These are phyloP conservation scores for Delichon dasypus DNA, from an alignment of 2,797 vertebrate species.

Conservation along the genomic window DNA sequence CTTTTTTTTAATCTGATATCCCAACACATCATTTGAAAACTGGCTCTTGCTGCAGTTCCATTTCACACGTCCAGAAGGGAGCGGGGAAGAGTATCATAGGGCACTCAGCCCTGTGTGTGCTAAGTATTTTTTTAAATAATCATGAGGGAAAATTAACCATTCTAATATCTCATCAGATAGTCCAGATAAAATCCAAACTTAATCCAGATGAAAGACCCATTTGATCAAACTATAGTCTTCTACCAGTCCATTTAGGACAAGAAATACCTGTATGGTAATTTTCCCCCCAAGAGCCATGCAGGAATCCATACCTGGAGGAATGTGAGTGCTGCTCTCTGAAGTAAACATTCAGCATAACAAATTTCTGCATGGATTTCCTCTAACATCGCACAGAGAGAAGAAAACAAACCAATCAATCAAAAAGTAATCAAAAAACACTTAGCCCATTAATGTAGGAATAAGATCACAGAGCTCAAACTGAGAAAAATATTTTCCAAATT, in stretches of 20 bases:
- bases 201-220: not conserved
- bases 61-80: not conserved
- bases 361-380: constrained; percentile 98
- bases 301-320: constrained; percentile 88
- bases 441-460: not conserved
- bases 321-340: constrained; percentile 96
- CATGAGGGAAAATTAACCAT: not conserved
- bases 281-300: fast-evolving
- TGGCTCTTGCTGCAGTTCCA: not conserved
- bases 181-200: not conserved
- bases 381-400: constrained; percentile 47
- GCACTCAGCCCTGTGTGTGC: too few relatives aligned
- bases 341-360: constrained; percentile 96
- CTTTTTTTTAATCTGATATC: not conserved
- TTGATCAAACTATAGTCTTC: not conserved
- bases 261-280: not conserved
- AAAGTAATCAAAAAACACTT: not conserved
- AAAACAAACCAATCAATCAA: not conserved
- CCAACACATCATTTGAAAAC: not conserved
- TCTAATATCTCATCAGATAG: not conserved
- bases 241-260: not conserved
- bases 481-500: not conserved
- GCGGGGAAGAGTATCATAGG: not conserved
- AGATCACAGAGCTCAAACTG: not conserved
- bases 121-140: not conserved